Conservation (phyloP, 1,140 invertebrate species). For the Psilanteris sp. region DNA sequence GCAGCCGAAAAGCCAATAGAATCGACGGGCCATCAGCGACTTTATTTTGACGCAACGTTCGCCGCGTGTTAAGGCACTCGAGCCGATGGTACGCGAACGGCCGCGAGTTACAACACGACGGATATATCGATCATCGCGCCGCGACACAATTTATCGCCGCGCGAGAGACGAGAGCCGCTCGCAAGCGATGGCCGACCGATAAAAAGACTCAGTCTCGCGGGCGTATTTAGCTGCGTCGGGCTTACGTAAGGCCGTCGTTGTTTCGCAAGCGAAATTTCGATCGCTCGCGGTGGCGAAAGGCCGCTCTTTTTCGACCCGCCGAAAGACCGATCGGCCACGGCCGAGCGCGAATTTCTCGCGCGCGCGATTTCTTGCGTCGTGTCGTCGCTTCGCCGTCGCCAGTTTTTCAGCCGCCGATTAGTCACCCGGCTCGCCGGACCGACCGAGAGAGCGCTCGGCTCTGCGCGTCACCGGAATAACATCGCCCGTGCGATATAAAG, state of each 20-base stretch:
- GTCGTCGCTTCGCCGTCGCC: conserved; percentile 36
- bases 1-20: conserved; percentile 14
- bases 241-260: conserved; percentile 40
- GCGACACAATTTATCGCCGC: conserved; percentile 31
- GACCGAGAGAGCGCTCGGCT: conserved; percentile 20
- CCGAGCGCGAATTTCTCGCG: conserved; percentile 43
- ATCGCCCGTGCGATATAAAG: conserved; percentile 17
- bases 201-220: conserved; percentile 17
- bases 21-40: conserved; percentile 20
- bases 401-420: conserved; percentile 54
- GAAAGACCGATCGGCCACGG: conserved; percentile 21
- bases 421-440: conserved; percentile 29
- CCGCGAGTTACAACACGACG: conserved; percentile 41
- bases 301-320: conserved; percentile 39
- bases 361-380: conserved; percentile 33
- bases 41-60: conserved; percentile 50
- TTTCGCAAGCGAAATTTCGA: conserved; percentile 46
- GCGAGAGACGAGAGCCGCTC: conserved; percentile 4
- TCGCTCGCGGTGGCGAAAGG: conserved; percentile 32
- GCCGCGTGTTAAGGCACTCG: conserved; percentile 32
- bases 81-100: conserved; percentile 10
- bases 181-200: conserved; percentile 34
- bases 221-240: conserved; percentile 31
- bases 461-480: conserved; percentile 19
- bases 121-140: conserved; percentile 38